A percentile compares a stretch with the other conserved stretches of the same genome.
phyloP scores from a whole-genome alignment of 2,888 invertebrate genomes.

The Oxycera nigricornis region DNA sequence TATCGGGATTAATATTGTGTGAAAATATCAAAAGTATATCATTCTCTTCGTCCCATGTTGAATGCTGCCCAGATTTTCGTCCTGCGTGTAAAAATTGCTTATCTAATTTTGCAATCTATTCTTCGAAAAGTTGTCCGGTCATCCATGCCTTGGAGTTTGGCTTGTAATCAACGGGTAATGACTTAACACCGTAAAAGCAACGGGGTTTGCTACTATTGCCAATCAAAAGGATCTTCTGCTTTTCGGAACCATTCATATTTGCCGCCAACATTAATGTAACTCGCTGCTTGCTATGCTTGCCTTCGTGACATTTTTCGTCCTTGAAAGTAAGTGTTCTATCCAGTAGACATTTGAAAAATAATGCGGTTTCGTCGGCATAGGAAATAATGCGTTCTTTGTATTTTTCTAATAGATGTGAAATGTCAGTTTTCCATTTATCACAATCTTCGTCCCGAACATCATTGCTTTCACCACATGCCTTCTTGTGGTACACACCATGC shows the following conservation, averaged over 20 bases:
- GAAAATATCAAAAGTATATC: too few species aligned
- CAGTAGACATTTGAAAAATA: too few species aligned
- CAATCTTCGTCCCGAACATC: too few species aligned
- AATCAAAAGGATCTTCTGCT: background rate
- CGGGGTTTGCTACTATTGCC: background rate
- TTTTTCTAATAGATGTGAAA: too few species aligned
- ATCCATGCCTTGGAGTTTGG: background rate
- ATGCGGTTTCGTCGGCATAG: too few species aligned
- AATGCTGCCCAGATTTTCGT: background rate
- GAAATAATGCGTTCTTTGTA: too few species aligned
- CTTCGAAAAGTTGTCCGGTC: background rate
- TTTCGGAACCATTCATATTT: background rate
- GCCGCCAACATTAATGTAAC: background rate
- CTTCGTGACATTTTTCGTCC: background rate
- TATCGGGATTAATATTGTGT: background rate
- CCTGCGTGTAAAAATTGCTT: background rate
- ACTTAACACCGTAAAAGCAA: background rate
- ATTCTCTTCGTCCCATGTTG: too few species aligned
- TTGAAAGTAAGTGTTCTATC: too few species aligned
- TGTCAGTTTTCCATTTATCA: too few species aligned
- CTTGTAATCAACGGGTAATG: background rate
- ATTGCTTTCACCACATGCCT: too few species aligned
- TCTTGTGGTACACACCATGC: too few species aligned
- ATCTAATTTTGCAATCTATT: background rate
- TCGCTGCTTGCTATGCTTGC: background rate